A percentile compares a stretch with the other conserved stretches of the same genome.
These are phyloP conservation scores for Girardinichthys multiradiatus DNA, from an alignment of 2,113 vertebrate genomes.

Conservation along the genomic window DNA sequence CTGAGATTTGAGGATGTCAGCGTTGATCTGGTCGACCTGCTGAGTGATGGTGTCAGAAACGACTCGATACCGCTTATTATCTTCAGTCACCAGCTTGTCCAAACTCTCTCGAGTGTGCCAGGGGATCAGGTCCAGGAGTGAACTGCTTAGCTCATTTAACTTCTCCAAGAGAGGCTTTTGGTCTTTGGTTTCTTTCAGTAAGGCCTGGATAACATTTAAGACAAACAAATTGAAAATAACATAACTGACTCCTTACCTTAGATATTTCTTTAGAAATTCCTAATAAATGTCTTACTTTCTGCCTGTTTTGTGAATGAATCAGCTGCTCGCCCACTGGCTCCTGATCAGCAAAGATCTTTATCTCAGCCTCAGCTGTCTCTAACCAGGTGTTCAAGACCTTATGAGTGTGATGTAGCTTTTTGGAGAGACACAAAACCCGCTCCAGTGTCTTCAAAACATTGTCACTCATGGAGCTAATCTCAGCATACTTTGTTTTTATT, in stretches of 20 bases:
- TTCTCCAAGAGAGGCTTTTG: constrained; percentile 86
- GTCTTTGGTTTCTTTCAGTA: constrained; percentile 86
- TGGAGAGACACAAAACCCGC: constrained; percentile 85
- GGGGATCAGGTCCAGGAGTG: constrained; percentile 92
- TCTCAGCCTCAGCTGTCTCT: constrained; percentile 84
- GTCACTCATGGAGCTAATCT: constrained; percentile 88
- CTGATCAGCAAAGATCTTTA: constrained; percentile 81
- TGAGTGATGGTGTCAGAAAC: constrained; percentile 84
- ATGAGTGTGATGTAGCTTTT: constrained; percentile 82
- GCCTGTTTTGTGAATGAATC: constrained; percentile 83
- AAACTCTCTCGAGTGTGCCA: constrained; percentile 94
- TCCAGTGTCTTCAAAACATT: constrained; percentile 88
- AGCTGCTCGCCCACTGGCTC: constrained; percentile 83
- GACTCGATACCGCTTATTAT: constrained; percentile 88
- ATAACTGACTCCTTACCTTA: not conserved
- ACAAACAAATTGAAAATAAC: not conserved
- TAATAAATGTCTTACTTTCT: constrained; percentile 81
- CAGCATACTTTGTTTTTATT: constrained; percentile 92
- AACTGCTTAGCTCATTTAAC: constrained; percentile 90
- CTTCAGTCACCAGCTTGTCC: constrained; percentile 89
- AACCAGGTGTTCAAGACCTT: constrained; percentile 88
- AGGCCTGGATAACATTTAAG: constrained; percentile 74
- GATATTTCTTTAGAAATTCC: not conserved
- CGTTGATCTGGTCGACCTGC: constrained; percentile 91
- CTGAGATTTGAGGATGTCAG: constrained; percentile 90